Conservation (phyloP, 2,888 invertebrate genomes). For the Crioceris asparagi region DNA sequence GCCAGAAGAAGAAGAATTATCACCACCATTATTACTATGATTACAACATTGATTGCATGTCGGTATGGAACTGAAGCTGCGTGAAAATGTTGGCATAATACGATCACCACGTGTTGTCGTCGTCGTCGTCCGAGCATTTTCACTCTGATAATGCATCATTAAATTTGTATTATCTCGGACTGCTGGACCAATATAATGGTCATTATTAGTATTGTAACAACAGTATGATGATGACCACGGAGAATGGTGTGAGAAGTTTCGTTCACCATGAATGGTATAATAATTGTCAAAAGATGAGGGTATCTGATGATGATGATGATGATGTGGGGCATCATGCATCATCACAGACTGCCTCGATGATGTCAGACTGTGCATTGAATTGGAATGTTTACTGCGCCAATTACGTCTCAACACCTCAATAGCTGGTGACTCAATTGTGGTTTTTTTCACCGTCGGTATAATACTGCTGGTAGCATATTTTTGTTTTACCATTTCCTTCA, state of each 20-base stretch:
- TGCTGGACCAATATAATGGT: background rate
- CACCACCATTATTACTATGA: background rate
- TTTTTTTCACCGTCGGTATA: conserved; percentile 11
- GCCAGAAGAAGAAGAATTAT: background rate
- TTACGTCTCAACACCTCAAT: conserved; percentile 28
- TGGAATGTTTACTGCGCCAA: conserved; percentile 36
- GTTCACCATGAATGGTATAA: conserved; percentile 37
- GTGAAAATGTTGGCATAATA: too few species aligned
- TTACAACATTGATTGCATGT: too few species aligned
- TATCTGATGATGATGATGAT: too few species aligned
- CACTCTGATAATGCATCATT: too few species aligned
- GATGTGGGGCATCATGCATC: too few species aligned
- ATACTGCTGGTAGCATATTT: conserved; percentile 7
- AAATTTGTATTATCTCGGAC: background rate
- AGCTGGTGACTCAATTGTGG: conserved; percentile 26
- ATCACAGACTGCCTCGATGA: conserved; percentile 14
- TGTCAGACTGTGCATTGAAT: conserved; percentile 35
- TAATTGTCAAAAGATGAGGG: conserved; percentile 28
- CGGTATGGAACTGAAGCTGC: too few species aligned
- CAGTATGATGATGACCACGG: conserved; percentile 1
- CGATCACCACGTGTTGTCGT: background rate
- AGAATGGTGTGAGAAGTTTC: conserved; percentile 13
- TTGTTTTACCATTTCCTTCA: conserved; percentile 4
- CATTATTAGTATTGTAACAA: background rate
- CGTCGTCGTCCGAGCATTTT: too few species aligned